Evolutionary conservation across 2,888 invertebrate species (phyloP).

Genomic region (Alitta virens): DNA sequence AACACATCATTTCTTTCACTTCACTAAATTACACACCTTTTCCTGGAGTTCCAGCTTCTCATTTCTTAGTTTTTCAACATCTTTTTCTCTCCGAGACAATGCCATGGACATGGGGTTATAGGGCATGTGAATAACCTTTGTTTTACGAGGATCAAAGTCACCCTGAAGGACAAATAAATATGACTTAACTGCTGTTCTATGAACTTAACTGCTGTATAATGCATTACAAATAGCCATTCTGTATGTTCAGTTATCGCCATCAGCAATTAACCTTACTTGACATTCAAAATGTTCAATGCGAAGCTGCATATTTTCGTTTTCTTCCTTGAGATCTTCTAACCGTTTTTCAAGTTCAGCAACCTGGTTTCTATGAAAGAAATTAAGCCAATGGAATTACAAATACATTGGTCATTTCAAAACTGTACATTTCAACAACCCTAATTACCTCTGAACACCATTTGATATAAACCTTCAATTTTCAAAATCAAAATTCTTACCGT

Average conservation of each 20-base stretch:
- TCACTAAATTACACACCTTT: constrained; percentile 33
- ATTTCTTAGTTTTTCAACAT: constrained; percentile 34
- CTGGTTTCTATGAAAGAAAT: constrained; percentile 36
- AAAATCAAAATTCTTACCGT: too few species aligned
- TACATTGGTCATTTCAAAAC: too few species aligned
- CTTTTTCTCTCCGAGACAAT: constrained; percentile 33
- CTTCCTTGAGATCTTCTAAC: constrained; percentile 36
- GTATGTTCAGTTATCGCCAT: neutral
- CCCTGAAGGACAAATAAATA: constrained; percentile 36
- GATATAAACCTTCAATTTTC: too few species aligned
- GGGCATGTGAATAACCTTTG: constrained; percentile 47
- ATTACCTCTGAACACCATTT: too few species aligned
- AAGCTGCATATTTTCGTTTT: constrained; percentile 41
- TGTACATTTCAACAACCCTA: too few species aligned
- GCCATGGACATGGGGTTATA: constrained; percentile 46
- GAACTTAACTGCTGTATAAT: neutral
- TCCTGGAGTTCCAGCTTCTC: constrained; percentile 44
- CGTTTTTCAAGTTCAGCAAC: constrained; percentile 40
- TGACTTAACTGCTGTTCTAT: neutral
- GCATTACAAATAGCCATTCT: neutral
- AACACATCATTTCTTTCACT: too few species aligned
- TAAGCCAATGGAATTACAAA: too few species aligned
- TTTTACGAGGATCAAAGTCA: constrained; percentile 50
- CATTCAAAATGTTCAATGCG: constrained; percentile 47
- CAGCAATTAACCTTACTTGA: constrained; percentile 36